Percentiles rank a stretch among this genome's conserved stretches.
phyloP scores from a whole-genome alignment of 2,888 invertebrate species.

The Invenusta paracnida region DNA sequence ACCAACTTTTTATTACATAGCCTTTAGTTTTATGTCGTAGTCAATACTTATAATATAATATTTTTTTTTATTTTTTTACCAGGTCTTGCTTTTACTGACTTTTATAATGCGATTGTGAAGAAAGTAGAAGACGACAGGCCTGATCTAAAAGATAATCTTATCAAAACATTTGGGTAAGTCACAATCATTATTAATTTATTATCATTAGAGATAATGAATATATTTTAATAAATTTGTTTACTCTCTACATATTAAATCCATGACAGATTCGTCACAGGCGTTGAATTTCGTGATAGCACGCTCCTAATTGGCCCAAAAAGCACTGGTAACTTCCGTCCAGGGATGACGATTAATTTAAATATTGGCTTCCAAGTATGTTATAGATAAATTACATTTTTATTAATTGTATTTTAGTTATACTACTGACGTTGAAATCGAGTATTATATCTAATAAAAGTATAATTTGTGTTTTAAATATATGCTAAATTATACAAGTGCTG shows the following conservation, averaged over 20 bases:
- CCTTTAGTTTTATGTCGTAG: not conserved
- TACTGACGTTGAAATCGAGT: no score
- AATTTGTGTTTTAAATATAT: no score
- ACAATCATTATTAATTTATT: constrained; percentile 40
- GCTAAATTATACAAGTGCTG: no score
- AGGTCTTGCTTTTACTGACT: constrained; percentile 76
- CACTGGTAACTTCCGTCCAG: constrained; percentile 73
- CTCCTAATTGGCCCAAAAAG: constrained; percentile 86
- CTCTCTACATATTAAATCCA: constrained; percentile 47
- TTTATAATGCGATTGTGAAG: constrained; percentile 77
- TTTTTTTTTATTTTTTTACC: constrained; percentile 38
- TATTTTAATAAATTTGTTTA: not conserved
- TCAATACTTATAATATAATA: constrained; percentile 32
- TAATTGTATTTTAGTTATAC: no score
- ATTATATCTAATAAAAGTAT: no score
- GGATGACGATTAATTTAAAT: constrained; percentile 90
- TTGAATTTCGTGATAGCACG: constrained; percentile 92
- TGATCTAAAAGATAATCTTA: constrained; percentile 77
- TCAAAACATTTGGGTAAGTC: constrained; percentile 80
- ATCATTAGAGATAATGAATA: not conserved
- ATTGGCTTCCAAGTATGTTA: constrained; percentile 74
- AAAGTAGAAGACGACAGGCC: constrained; percentile 81
- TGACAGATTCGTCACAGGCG: constrained; percentile 82
- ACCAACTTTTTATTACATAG: not conserved
- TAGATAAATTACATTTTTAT: no score